Evolutionary conservation across 2,888 invertebrate species (phyloP).

Genomic region (Tetrapedia diversipes): DNA sequence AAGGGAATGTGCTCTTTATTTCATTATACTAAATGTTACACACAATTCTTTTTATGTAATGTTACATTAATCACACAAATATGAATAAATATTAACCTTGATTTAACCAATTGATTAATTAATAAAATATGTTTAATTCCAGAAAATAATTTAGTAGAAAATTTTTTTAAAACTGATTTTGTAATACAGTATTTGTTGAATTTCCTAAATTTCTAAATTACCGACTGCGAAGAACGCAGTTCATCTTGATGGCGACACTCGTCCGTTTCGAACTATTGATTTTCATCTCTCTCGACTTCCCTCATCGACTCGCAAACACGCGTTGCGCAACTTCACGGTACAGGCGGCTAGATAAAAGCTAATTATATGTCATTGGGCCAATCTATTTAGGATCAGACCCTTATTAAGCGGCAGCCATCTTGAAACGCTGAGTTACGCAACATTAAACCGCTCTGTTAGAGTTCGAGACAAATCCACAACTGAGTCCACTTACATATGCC

Average conservation of each 20-base stretch:
- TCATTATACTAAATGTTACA: neutral
- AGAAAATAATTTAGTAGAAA: neutral
- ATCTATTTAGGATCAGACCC: slow-evolving; percentile 79
- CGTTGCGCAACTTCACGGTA: slow-evolving; percentile 48
- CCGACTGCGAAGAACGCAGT: neutral
- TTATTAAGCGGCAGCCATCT: slow-evolving; percentile 75
- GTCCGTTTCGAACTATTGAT: slow-evolving; percentile 24
- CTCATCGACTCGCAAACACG: neutral
- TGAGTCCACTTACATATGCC: slow-evolving; percentile 49
- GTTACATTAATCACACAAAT: too few species aligned
- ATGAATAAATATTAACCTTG: slow-evolving; percentile 17
- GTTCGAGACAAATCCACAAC: slow-evolving; percentile 44
- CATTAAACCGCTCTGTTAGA: slow-evolving; percentile 55
- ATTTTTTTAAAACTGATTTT: neutral
- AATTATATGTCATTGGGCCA: slow-evolving; percentile 78
- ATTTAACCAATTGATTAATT: slow-evolving; percentile 1
- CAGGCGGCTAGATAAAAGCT: slow-evolving; percentile 66
- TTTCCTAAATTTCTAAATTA: neutral
- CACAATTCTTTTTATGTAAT: too few species aligned
- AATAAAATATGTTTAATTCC: neutral
- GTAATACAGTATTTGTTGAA: neutral
- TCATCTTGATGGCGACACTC: slow-evolving; percentile 23
- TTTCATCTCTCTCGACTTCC: slow-evolving; percentile 23
- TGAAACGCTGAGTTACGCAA: slow-evolving; percentile 62
- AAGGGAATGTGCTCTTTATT: neutral